Evolutionary conservation across 1,140 invertebrate genomes (phyloP).

Genomic region (Drosophila nebulosa): DNA sequence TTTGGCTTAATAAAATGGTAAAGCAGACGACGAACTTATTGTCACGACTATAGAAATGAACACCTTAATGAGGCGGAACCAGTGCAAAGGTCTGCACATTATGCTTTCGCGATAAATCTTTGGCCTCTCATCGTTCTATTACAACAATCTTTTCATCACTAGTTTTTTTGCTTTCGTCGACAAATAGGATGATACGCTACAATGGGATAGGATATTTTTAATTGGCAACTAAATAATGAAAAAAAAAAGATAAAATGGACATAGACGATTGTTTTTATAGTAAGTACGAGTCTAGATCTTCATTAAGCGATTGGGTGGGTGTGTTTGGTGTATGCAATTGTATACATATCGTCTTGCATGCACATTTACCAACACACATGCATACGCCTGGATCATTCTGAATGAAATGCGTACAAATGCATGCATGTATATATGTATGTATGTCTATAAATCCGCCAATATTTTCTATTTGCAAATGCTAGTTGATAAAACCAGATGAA

Average conservation of each 20-base stretch:
- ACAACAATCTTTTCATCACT: neutral
- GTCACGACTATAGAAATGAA: no score
- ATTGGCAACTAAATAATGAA: neutral
- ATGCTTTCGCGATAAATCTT: neutral
- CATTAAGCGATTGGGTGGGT: no score
- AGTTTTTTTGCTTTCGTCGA: slow-evolving; percentile 10
- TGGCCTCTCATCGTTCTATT: neutral
- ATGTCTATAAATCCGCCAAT: neutral
- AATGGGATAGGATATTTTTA: neutral
- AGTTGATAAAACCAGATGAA: no score
- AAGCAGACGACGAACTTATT: no score
- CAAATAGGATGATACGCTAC: slow-evolving; percentile 2
- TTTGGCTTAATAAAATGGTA: no score
- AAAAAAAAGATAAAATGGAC: neutral
- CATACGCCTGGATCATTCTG: no score
- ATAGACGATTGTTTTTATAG: slow-evolving; percentile 7
- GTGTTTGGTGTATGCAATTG: no score
- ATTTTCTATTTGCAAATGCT: no score
- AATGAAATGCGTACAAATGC: neutral
- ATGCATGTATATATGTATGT: neutral
- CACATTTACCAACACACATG: neutral
- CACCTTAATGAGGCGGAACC: no score
- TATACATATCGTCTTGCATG: neutral
- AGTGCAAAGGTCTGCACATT: neutral
- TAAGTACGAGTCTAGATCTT: neutral